Evolutionary conservation across 2,888 invertebrate species (phyloP).

Genomic region (Synergus gifuensis): DNA sequence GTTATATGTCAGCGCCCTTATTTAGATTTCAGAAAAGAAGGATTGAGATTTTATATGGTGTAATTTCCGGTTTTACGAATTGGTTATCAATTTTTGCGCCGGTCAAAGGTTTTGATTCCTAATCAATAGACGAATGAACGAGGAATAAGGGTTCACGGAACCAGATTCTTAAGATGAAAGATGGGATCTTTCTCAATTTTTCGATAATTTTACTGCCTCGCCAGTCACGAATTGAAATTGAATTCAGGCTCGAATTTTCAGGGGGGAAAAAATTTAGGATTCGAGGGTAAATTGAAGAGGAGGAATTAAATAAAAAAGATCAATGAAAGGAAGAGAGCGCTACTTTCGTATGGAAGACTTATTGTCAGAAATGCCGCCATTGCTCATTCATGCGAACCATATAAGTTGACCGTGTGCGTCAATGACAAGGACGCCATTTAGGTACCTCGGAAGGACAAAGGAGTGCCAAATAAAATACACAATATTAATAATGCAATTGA

Average conservation of each 20-base stretch:
- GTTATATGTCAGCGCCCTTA: conserved; percentile 33
- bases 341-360: conserved; percentile 54
- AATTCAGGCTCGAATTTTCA: neutral
- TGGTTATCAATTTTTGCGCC: conserved; percentile 42
- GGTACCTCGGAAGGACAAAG: neutral
- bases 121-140: conserved; percentile 33
- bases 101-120: conserved; percentile 22
- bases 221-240: neutral
- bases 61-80: neutral
- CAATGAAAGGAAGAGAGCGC: conserved; percentile 64
- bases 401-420: conserved; percentile 38
- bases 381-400: conserved; percentile 66
- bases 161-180: neutral
- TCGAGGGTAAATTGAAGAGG: neutral
- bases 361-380: conserved; percentile 63
- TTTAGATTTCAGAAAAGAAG: neutral
- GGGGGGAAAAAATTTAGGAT: neutral
- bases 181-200: conserved; percentile 9
- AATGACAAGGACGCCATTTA: conserved; percentile 45
- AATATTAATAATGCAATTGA: neutral
- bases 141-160: neutral
- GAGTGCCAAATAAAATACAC: neutral
- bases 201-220: neutral
- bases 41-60: neutral
- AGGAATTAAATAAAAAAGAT: conserved; percentile 51